Evolutionary conservation across 1,140 invertebrate species (phyloP), one percentile per base, ranked within the genome.

Genomic region (Drosophila nigrodunni): DNA sequence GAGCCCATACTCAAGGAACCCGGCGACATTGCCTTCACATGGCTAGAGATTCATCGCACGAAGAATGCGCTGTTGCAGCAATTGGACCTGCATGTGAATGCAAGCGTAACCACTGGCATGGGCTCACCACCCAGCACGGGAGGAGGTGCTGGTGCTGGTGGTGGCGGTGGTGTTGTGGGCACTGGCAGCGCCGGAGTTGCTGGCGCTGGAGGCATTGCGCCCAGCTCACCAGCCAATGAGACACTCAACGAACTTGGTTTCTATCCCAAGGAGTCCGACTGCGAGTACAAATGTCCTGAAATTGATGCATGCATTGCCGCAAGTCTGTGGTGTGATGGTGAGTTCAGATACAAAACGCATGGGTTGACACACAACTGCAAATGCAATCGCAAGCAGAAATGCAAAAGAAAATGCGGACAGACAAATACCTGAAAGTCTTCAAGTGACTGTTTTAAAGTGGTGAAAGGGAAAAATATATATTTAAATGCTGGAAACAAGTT

Each of bases 281-380:
- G 95, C 82, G 93, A 94, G 74, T 94, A 95, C 85, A 96, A 96
- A 90, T 98, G 97, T 92, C 97, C 97, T 7, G 97, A 98, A 92
- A 93, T 98, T 66, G 96, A 97, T 85, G 97, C 97, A 18, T 98
- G 97, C 90, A 98, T 98, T 69, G 96, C 96, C 74, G 93, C 96
- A 5, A 94, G 95, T 49, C 93, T 98, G 37, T 98, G 97, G 97
- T 98, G 97, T 92, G 97, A 98, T 92, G 97, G 97, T 43, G 94
- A 94, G 90, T 91, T 57, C 13, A 59, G 50, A 65, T 69, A 58
- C 35, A 68, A 35, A 41, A 8, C 25, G 21, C 75, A 46, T 11
- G 58, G 62, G 58, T 65, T 44, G 46, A 10, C 49, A 30, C 2
- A 64, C 18, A 41, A 15, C 37, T 44, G 30, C 30, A 13, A 44